These are phyloP conservation scores for Lottia scabra DNA, from an alignment of 2,888 invertebrate species.

Conservation along the genomic window DNA sequence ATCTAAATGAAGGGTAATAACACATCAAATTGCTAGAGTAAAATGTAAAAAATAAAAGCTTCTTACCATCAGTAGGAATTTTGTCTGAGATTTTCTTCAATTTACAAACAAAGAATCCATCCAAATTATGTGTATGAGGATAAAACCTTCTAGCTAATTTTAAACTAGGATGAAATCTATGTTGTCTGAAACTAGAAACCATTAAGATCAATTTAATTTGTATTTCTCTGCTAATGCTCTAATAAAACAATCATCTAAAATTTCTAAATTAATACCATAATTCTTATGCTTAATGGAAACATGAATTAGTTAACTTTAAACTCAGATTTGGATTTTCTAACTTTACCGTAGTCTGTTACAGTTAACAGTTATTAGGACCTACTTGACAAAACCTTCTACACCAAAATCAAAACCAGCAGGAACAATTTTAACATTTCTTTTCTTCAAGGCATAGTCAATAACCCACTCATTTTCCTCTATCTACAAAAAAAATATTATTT, in stretches of 20 bases:
- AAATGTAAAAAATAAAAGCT: no score
- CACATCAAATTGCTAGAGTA: no score
- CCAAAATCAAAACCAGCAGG: conserved; percentile 96
- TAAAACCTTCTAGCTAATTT: conserved; percentile 92
- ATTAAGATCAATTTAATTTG: no score
- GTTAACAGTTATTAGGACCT: no score
- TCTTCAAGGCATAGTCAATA: conserved; percentile 92
- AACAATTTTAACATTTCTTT: conserved; percentile 90
- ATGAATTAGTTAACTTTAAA: no score
- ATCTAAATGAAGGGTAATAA: no score
- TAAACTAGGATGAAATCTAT: conserved; percentile 88
- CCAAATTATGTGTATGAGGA: conserved; percentile 98
- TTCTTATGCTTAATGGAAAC: no score
- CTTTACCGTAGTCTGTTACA: no score
- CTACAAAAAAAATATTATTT: conserved; percentile 62
- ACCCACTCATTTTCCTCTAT: conserved; percentile 99
- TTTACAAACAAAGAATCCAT: conserved; percentile 99
- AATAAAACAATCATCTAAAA: no score
- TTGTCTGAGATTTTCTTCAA: conserved; percentile 84
- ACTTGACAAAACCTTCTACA: conserved; percentile 92
- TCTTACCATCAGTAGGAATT: conserved; percentile 44
- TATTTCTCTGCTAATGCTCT: no score
- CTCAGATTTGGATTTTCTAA: background rate
- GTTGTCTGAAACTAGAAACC: conserved; percentile 70
- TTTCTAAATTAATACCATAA: no score